Conservation (phyloP, 2,113 vertebrate genomes). For the Nicator chloris region DNA sequence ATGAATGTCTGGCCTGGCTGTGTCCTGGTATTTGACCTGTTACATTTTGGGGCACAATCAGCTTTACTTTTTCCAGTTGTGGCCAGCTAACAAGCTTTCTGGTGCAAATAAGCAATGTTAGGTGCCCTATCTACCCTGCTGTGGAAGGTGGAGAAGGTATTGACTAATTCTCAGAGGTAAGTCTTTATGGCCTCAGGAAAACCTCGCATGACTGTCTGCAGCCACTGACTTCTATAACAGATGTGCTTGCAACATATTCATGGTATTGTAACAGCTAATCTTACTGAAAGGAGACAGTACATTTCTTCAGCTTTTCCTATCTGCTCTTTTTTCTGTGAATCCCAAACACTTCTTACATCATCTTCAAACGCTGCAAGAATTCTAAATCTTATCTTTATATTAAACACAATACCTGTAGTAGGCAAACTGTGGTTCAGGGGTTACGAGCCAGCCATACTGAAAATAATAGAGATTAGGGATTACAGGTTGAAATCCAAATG, state of each 20-base stretch:
- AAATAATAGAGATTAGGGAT: conserved; percentile 12
- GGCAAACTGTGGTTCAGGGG: not conserved
- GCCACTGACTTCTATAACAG: not conserved
- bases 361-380: not conserved
- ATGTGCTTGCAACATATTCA: not conserved
- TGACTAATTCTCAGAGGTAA: not conserved
- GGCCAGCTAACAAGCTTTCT: not conserved
- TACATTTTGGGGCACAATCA: not conserved
- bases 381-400: not conserved
- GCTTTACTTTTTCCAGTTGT: not conserved
- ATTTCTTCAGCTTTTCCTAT: not conserved
- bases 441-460: not conserved
- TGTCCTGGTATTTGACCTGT: not conserved
- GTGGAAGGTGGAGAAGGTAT: not conserved
- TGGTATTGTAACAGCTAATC: not conserved
- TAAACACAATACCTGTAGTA: not conserved
- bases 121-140: not conserved
- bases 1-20: not conserved
- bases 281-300: not conserved
- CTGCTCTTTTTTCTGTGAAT: not conserved
- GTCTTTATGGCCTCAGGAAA: not conserved
- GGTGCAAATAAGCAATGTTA: not conserved
- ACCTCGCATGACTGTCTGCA: not conserved
- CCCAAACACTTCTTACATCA: not conserved
- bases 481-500: not conserved